A percentile compares a stretch with the other conserved stretches of the same genome.
Conservation (phyloP, 2,797 vertebrate species). For the Hozukius guyotensis region DNA sequence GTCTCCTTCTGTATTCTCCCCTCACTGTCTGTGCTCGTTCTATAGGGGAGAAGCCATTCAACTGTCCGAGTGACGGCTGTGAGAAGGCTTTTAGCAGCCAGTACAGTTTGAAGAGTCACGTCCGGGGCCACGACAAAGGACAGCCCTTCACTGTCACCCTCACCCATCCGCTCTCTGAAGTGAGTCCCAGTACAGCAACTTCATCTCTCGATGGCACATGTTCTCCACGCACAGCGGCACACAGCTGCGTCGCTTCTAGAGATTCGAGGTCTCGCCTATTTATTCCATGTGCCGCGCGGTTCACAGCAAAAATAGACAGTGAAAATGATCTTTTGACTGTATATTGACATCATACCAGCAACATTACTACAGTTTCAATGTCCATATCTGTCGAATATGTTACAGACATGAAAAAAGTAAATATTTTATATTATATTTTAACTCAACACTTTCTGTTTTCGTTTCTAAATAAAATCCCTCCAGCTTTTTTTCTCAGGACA, state of each 20-base stretch:
- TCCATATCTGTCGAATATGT: too few species aligned
- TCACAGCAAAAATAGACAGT: too few species aligned
- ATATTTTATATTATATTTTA: too few species aligned
- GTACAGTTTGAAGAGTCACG: constrained; percentile 97
- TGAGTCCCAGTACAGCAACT: constrained; percentile 62
- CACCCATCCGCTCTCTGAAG: constrained; percentile 90
- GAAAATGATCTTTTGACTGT: too few species aligned
- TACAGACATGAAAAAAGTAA: too few species aligned
- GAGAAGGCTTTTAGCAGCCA: constrained; percentile 98
- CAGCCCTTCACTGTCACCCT: constrained; percentile 86
- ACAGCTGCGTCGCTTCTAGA: too few species aligned
- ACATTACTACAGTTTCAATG: too few species aligned
- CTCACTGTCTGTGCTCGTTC: background rate
- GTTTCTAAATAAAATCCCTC: too few species aligned
- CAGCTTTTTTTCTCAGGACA: too few species aligned
- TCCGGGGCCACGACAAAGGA: constrained; percentile 96
- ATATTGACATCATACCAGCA: too few species aligned
- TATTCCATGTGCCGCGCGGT: fast-evolving
- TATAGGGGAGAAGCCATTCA: constrained; percentile 96
- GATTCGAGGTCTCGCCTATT: too few species aligned
- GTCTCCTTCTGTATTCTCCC: background rate
- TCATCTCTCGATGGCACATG: background rate
- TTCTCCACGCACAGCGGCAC: background rate
- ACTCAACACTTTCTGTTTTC: too few species aligned
- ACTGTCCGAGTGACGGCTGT: constrained; percentile 96